Evolutionary conservation across 2,113 vertebrate species (phyloP), one percentile per base, ranked within the genome.

Genomic region (Aldabrachelys gigantea): DNA sequence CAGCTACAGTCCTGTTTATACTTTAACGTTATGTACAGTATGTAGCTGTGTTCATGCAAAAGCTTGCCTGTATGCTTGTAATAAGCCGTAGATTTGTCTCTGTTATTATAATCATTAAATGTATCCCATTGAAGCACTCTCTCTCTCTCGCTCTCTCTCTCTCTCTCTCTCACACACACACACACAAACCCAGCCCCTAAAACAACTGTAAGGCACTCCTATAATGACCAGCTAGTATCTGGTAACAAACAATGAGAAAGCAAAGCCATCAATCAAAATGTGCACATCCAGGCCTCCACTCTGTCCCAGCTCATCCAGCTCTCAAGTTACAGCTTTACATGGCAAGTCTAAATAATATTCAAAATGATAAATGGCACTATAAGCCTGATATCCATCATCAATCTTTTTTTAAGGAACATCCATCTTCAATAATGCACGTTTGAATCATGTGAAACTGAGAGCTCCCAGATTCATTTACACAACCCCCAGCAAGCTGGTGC

Each of bases 331-430:
- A 99, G 99, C 99, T 99, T 99, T 99, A 99, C 99, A 98, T 98
- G 98, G 99, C 99, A 99, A 99, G 99, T 99, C 99, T 99, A 99
- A 99, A 99, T 99, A 99, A 99, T 99, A 99, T 99, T 99, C 99
- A 98, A 98, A 98, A 99, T 99, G 99, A 99, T 99, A 99, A 99
- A 99, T 99, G 99, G 99, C 98, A 98, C 98, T 98, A 99, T 98
- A 98, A 98, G 98, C 98, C 99, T 99, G 97, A 99, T 99, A 99
- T 99, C 99, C 99, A 99, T 99, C 99, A 99, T 99, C 99, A 99
- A 99, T 99, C 99, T 99, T 99, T 99, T 99, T 99, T 99, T 99
- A 99, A 99, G 98, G 98, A 98, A 99, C 99, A 99, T 99, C 99
- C 99, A 99, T 99, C 99, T 99, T 99, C 99, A 97, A 97, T 98